Percentiles rank a stretch among this genome's conserved stretches.
Conservation (phyloP, 2,888 invertebrate species). For the Sylvicola cinctus region DNA sequence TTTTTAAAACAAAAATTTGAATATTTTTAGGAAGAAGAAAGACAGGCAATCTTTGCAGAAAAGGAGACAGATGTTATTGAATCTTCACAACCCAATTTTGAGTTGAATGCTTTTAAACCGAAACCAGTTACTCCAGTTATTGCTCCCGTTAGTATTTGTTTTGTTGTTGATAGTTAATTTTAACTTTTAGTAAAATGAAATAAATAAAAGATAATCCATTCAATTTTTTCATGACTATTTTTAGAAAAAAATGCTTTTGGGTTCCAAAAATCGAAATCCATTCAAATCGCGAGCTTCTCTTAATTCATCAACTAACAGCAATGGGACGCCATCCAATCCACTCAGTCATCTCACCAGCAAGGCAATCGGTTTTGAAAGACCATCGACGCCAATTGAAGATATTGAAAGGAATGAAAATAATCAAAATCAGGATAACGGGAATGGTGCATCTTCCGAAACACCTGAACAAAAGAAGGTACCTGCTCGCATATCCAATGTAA, state of each 20-base stretch:
- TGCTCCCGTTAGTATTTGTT: conserved; percentile 10
- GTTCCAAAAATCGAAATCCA: conserved; percentile 25
- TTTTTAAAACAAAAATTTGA: conserved; percentile 1
- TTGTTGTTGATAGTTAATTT: not conserved
- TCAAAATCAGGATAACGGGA: conserved; percentile 1
- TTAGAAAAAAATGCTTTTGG: conserved; percentile 18
- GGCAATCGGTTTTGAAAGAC: conserved; percentile 9
- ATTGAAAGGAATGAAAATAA: conserved; percentile 2
- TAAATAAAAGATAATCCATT: not conserved
- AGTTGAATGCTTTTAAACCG: conserved; percentile 7
- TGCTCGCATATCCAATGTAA: no score
- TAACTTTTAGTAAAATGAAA: not conserved
- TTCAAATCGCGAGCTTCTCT: conserved; percentile 27
- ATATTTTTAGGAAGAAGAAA: conserved; percentile 13
- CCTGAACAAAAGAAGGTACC: no score
- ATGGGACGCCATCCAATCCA: conserved; percentile 18
- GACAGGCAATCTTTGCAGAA: conserved; percentile 15
- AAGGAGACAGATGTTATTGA: conserved; percentile 12
- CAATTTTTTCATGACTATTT: not conserved
- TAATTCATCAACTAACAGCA: conserved; percentile 16
- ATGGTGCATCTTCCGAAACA: no score
- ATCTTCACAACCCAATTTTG: conserved; percentile 12
- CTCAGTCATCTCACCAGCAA: conserved; percentile 16
- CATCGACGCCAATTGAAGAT: not conserved
- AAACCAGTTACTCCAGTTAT: conserved; percentile 8